phyloP scores from a whole-genome alignment of 2,113 vertebrate species.

The Apeltes quadracus region DNA sequence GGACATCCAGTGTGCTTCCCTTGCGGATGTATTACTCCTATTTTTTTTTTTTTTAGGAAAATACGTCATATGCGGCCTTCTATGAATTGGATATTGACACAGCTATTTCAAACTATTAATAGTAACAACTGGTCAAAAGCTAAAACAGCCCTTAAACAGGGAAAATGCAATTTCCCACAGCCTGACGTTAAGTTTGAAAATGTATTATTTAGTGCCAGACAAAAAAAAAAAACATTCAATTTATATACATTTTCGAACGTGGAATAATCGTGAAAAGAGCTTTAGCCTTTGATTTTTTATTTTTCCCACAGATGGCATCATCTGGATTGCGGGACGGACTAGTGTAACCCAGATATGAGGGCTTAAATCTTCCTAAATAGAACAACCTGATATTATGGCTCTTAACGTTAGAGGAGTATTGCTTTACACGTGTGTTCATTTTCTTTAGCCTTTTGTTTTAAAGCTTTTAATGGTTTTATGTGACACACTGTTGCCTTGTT shows the following conservation, averaged over 20 bases:
- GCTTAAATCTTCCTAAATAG: conserved; percentile 63
- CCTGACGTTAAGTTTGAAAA: neutral
- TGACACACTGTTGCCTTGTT: too few species aligned
- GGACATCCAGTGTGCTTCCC: conserved; percentile 48
- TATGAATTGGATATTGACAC: conserved; percentile 18
- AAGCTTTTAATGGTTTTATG: too few species aligned
- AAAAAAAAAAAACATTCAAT: neutral
- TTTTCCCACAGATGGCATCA: conserved; percentile 70
- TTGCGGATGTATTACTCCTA: conserved; percentile 31
- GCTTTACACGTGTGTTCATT: neutral
- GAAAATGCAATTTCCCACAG: neutral
- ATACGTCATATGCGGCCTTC: conserved; percentile 25
- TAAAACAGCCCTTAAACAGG: neutral
- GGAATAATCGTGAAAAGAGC: neutral
- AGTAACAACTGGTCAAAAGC: neutral
- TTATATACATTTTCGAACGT: neutral
- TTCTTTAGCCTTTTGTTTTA: too few species aligned
- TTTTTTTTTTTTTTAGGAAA: conserved; percentile 18
- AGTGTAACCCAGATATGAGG: conserved; percentile 69
- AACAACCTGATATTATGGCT: conserved; percentile 31
- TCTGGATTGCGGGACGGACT: conserved; percentile 50
- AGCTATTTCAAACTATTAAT: neutral
- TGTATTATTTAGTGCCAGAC: neutral
- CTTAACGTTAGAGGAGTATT: conserved; percentile 7
- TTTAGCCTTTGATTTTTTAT: conserved; percentile 47